Base-by-base conservation (phyloP, 2,113 vertebrate genomes). In the Herpetotheres cachinnans region DNA sequence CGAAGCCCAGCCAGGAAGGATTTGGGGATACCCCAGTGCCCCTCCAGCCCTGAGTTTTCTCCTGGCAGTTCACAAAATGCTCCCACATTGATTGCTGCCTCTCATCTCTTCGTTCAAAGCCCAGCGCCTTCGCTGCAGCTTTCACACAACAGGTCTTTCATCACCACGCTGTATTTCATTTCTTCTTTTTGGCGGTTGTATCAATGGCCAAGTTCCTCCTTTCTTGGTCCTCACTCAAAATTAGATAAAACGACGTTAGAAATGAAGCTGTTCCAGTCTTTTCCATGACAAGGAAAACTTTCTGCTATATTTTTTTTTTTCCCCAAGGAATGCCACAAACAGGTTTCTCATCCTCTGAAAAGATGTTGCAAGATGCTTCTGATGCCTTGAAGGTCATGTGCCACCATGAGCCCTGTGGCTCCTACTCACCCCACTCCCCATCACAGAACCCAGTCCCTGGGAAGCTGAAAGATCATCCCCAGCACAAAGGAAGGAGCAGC, bases 131-230 rank as follows among this genome's bases (percentile, higher is more conserved):
- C 2, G 2, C 55, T 79, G 55, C 66, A 65, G 89, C 82, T 73
- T 89, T 92, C 62, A 29, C 69, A 89, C 95, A 96, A 90, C 93
- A 95, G 89, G 89, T 95, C 82, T 96, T 96, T 96, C 89, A 92
- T 82, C 92, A 85, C n/a, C 42, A 59, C 3, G 0, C 62, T 76
- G 66, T 14, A 11, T 79, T 93, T 95, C 90, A 72, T 78, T 93
- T 94, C 92, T 93, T 88, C 90, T 82, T 86, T 80, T 78, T 44
- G 79, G 79, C 8, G 34, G 55, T 38, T 80, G 55, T 89, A 70
- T 72, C 21, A 54, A 88, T 93, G 76, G 88, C 71, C 50, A 78
- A 88, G 59, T 89, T 90, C 52, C 77, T 95, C 71, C 74, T 87
- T 93, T 85, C 91, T 90, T 78, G 58, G 49, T 86, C 50, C 70